Conservation (phyloP, 2,888 invertebrate genomes). For the Tetranychus piercei region DNA sequence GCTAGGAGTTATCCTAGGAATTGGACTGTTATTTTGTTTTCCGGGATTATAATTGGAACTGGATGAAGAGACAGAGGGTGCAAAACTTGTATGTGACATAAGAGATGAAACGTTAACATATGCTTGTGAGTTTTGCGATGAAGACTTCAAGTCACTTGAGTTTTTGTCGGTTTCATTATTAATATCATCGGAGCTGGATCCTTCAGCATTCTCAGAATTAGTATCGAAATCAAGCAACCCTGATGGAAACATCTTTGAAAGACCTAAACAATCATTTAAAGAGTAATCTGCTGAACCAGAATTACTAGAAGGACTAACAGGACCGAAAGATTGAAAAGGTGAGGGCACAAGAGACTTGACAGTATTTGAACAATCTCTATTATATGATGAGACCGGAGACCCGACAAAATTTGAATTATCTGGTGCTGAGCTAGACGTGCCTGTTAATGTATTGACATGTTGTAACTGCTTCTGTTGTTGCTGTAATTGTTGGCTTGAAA, state of each 20-base stretch:
- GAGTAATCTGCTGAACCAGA: not conserved
- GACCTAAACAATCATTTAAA: conserved; percentile 18
- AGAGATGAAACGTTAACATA: not conserved
- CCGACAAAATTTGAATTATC: not conserved
- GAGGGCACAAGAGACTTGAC: not conserved
- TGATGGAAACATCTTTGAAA: conserved; percentile 19
- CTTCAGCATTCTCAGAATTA: not conserved
- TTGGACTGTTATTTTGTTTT: not conserved
- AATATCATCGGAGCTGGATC: not conserved
- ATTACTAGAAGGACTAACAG: conserved; percentile 7
- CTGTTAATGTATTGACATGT: not conserved
- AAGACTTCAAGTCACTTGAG: not conserved
- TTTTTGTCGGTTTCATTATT: not conserved
- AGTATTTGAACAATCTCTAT: not conserved
- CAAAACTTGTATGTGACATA: not conserved
- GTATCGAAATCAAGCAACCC: not conserved
- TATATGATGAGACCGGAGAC: not conserved
- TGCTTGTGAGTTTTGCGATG: not conserved
- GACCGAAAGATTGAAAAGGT: not conserved
- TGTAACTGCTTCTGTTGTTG: not conserved
- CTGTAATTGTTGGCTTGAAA: not conserved
- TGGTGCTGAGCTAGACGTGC: not conserved
- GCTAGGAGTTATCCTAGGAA: not conserved
- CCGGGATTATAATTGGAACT: not conserved
- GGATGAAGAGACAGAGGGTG: not conserved